phyloP scores from a whole-genome alignment of 2,113 vertebrate species.

The Oncorhynchus kisutch region DNA sequence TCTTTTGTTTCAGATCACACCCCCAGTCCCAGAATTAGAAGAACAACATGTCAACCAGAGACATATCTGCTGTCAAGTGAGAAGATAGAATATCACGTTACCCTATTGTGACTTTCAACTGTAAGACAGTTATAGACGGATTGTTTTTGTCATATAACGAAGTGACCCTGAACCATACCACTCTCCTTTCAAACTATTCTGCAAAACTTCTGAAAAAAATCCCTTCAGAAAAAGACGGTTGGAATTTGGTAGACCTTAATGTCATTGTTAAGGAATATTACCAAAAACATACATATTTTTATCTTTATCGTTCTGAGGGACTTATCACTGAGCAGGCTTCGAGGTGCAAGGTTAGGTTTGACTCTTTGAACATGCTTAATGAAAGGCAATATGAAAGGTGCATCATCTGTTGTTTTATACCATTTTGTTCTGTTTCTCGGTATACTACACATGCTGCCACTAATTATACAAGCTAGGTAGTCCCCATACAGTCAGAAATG shows the following conservation, averaged over 20 bases:
- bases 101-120: conserved; percentile 72
- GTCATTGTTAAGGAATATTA: conserved; percentile 68
- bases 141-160: conserved; percentile 74
- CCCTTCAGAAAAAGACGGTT: conserved; percentile 68
- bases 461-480: conserved; percentile 73
- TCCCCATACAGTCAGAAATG: conserved; percentile 61
- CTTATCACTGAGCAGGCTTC: conserved; percentile 64
- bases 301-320: conserved; percentile 63
- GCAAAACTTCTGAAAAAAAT: conserved; percentile 73
- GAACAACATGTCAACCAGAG: conserved; percentile 69
- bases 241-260: conserved; percentile 65
- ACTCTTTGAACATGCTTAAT: conserved; percentile 71
- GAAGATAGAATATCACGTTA: conserved; percentile 69
- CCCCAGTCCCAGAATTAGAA: conserved; percentile 56
- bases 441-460: conserved; percentile 67
- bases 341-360: conserved; percentile 67
- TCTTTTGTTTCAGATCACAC: conserved; percentile 59
- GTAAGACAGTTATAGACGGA: conserved; percentile 69
- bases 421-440: conserved; percentile 66
- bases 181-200: conserved; percentile 65
- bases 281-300: conserved; percentile 65
- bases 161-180: conserved; percentile 61
- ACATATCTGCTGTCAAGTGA: conserved; percentile 65
- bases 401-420: conserved; percentile 67
- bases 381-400: conserved; percentile 72